A percentile compares a stretch with the other conserved stretches of the same genome.
These are phyloP conservation scores for Ametastegia equiseti DNA, from an alignment of 2,888 invertebrate species.

Conservation along the genomic window DNA sequence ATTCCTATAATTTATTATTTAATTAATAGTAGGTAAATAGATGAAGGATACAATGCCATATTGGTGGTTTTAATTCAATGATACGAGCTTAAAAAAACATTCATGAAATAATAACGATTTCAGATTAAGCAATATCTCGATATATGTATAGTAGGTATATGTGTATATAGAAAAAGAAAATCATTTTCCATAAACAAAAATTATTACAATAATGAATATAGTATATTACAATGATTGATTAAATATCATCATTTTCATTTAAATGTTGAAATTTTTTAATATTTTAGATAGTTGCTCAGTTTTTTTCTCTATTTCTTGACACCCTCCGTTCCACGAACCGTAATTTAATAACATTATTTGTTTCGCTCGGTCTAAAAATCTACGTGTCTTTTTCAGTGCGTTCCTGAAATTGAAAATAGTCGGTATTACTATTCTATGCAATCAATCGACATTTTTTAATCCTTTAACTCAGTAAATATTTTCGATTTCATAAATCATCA, in stretches of 20 bases:
- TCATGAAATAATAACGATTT: neutral
- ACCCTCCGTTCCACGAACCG: conserved; percentile 78
- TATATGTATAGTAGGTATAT: neutral
- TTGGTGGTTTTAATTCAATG: too few relatives aligned
- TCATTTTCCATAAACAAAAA: neutral
- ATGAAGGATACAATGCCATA: too few relatives aligned
- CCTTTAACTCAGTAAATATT: neutral
- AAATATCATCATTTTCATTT: too few relatives aligned
- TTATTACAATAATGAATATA: neutral
- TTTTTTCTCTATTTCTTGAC: conserved; percentile 75
- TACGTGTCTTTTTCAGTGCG: conserved; percentile 77
- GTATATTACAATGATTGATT: conserved; percentile 16
- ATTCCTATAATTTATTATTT: too few relatives aligned
- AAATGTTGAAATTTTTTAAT: conserved; percentile 59
- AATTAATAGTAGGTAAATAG: too few relatives aligned
- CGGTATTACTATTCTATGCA: neutral
- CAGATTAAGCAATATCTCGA: too few relatives aligned
- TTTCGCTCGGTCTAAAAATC: conserved; percentile 77
- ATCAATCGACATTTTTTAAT: too few relatives aligned
- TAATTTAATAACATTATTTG: conserved; percentile 78
- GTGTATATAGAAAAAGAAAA: neutral
- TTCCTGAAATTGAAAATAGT: conserved; percentile 70
- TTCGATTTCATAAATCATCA: neutral
- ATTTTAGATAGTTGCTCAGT: conserved; percentile 74
- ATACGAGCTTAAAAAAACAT: too few relatives aligned